Percentiles rank a stretch among this genome's conserved stretches.
Evolutionary conservation across 2,888 invertebrate genomes (phyloP).

Genomic region (Halocaridina rubra): DNA sequence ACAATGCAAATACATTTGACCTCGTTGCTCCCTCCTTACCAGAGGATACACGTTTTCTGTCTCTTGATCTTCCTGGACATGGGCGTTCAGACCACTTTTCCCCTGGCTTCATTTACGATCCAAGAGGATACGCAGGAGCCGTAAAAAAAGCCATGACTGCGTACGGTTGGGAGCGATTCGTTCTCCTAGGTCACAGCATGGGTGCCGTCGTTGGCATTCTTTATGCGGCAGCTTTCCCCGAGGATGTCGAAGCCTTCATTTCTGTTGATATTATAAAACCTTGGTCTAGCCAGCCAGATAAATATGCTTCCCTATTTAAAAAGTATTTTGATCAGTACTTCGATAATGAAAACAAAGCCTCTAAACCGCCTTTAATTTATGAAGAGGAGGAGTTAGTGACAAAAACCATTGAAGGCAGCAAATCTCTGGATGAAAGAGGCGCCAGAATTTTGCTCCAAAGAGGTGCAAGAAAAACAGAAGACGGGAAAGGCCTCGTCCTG

Average conservation of each 20-base stretch:
- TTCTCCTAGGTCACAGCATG: conserved; percentile 65
- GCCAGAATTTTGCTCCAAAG: conserved; percentile 46
- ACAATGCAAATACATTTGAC: conserved; percentile 61
- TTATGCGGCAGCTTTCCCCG: conserved; percentile 67
- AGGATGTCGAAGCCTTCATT: conserved; percentile 66
- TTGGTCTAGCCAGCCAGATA: conserved; percentile 29
- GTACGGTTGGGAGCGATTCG: conserved; percentile 65
- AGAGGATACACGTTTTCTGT: conserved; percentile 28
- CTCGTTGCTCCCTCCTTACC: conserved; percentile 29
- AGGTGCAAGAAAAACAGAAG: conserved; percentile 34
- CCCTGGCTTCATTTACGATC: conserved; percentile 48
- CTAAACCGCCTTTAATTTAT: conserved; percentile 37
- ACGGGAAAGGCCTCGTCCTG: conserved; percentile 33
- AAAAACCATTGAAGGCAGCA: conserved; percentile 52
- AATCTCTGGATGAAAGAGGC: conserved; percentile 50
- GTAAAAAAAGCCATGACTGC: conserved; percentile 40
- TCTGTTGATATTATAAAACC: conserved; percentile 64
- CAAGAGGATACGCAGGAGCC: conserved; percentile 45
- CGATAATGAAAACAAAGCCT: conserved; percentile 48
- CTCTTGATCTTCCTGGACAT: conserved; percentile 59
- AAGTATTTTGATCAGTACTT: conserved; percentile 44
- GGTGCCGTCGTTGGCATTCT: conserved; percentile 68
- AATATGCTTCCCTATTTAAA: conserved; percentile 13
- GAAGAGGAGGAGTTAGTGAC: conserved; percentile 43
- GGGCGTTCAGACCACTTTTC: conserved; percentile 54